Base-by-base conservation (phyloP, 2,113 vertebrate genomes). In the Arizona elegans region DNA sequence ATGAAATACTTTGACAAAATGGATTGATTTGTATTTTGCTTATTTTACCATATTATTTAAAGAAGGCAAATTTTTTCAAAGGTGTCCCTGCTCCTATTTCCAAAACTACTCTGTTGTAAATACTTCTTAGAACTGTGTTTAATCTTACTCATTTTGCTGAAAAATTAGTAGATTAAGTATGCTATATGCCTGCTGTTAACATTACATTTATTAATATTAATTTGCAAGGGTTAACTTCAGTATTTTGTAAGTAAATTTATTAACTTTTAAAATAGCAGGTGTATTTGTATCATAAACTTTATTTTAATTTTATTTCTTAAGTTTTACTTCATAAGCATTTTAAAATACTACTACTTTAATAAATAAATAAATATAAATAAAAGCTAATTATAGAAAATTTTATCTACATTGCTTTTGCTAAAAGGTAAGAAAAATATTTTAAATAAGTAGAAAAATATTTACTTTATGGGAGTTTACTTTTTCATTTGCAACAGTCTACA, bases 311-410 rank as follows among this genome's bases (percentile, higher is more conserved):
- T 56, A 6, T 8, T 88, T 29, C 38, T 29, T 88, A 81, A 75
- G n/a, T 7, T n/a, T 86, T 21, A 75, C 6, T 75, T 75, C n/a
- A 17, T 75, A 50, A 75, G 59, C 24, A 88, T 91, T 93, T 33
- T 75, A 75, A 75, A 19, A 33, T 75, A 17, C n/a, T 19, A 75
- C n/a, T n/a, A 47, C 91, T 93, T 75, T 33, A 15, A 70, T 15
- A 15, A 70, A 70, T 70, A 70, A n/a, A 33, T 70, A 70, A 6
- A 70, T 65, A 70, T 33, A n/a, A 17, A 7, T 53, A 70, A 23
- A 86, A 89, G 54, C 54, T 92, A 90, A 81, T 92, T 47, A 92
- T n/a, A 21, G 43, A 13, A 86, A 93, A 93, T 59, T 24, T 56
- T 81, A 75, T 70, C 87, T 70, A 62, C 43, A 43, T 93, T 91